A percentile compares a stretch with the other conserved stretches of the same genome.
These are phyloP conservation scores for Hycleus cichorii DNA, from an alignment of 1,140 invertebrate species.

Conservation along the genomic window DNA sequence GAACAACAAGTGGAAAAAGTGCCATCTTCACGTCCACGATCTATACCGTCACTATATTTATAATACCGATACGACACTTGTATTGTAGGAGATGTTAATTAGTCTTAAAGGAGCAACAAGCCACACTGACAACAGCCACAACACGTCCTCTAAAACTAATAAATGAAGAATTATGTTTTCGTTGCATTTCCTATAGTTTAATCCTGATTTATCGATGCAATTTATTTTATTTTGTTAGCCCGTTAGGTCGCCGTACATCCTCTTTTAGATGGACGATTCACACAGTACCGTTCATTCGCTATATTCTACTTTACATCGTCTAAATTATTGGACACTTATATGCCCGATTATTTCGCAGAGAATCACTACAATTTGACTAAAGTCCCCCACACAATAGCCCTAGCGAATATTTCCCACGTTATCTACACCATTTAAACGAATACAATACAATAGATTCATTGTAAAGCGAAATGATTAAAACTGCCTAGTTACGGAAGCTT, in stretches of 20 bases:
- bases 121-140: neutral
- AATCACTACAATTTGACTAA: neutral
- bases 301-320: too few species aligned
- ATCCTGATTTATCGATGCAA: slow-evolving; percentile 10
- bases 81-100: neutral
- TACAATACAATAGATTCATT: neutral
- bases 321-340: neutral
- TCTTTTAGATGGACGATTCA: neutral
- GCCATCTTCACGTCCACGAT: too few species aligned
- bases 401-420: neutral
- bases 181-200: slow-evolving; percentile 3
- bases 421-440: neutral
- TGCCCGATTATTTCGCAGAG: neutral
- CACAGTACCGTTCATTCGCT: neutral
- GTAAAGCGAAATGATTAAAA: slow-evolving; percentile 18
- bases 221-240: slow-evolving; percentile 9
- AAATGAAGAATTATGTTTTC: too few species aligned
- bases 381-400: neutral
- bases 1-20: slow-evolving; percentile 8
- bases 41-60: too few species aligned
- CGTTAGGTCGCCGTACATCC: slow-evolving; percentile 3
- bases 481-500: slow-evolving; percentile 20
- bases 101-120: neutral
- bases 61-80: slow-evolving; percentile 6
- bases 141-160: neutral